Percentiles rank a stretch among this genome's conserved stretches.
These are phyloP conservation scores for Phrynocephalus guinanensis DNA, from an alignment of 2,797 vertebrate species.

Conservation along the genomic window DNA sequence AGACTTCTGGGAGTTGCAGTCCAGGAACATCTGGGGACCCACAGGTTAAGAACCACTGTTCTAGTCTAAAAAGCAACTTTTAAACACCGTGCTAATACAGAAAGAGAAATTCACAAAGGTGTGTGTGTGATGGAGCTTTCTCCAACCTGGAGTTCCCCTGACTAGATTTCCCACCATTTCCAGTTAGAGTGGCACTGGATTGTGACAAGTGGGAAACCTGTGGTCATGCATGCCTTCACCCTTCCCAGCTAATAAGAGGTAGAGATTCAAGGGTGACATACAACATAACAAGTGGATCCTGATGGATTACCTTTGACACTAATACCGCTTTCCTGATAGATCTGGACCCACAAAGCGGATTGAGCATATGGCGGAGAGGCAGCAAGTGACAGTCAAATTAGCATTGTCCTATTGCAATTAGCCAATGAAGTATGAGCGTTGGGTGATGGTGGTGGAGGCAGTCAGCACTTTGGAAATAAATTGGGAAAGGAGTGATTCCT, in stretches of 20 bases:
- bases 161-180: neutral
- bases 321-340: conserved; percentile 61
- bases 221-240: neutral
- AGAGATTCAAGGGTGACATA: neutral
- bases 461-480: neutral
- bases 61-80: too few species aligned
- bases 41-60: too few species aligned
- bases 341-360: conserved; percentile 58
- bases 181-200: neutral
- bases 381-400: conserved; percentile 52
- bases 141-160: neutral
- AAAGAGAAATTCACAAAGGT: neutral
- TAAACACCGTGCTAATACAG: neutral
- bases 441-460: neutral
- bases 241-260: neutral
- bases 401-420: conserved; percentile 52
- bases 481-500: neutral
- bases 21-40: too few species aligned
- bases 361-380: conserved; percentile 49
- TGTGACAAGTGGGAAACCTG: neutral
- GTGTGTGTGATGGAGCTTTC: neutral
- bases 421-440: neutral
- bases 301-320: conserved; percentile 45
- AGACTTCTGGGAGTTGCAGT: too few species aligned
- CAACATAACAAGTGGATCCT: neutral